Base-by-base conservation (phyloP, 2,113 vertebrate species). In the Mirza zaza region DNA sequence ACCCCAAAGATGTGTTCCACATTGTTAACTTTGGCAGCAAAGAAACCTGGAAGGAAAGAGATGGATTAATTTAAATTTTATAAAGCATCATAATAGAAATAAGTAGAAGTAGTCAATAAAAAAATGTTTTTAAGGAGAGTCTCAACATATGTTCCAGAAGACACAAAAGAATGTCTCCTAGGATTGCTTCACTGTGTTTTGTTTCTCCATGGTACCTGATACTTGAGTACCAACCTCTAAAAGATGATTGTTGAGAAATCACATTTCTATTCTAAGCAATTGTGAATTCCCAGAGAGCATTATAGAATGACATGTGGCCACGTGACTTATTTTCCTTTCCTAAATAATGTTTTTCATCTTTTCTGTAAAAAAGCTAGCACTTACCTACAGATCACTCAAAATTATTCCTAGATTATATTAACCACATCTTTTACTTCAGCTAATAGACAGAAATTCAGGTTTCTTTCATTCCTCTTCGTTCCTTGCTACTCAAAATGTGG, bases 391-490 rank as follows among this genome's bases (percentile, higher is more conserved):
- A 85, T 59, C 55, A 50, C 50, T 93, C 55, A 91, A 75, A 89
- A 81, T 67, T 7, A 85, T 55, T 48, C 50, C 52, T 79, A 83
- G 90, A 48, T 87, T 39, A 68, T 59, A 67, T 52, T 87, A 92
- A 45, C 6, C 18, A 65, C 57, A 81, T 42, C 21, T 83, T 90
- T 94, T 71, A 92, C 34, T 95, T 93, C 6, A 34, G 71, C 87
- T 86, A 87, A 89, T 79, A 82, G 67, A 77, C 18, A 32, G 59
- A 88, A 59, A 27, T 83, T 71, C 57, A 81, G 34, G 5, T 83
- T 93, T 29, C n/a, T 94, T 90, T 95, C 27, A 52, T 90, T 84
- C 23, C n/a, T 42, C 39, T 80, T 92, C 11, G 55, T 79, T 92
- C 25, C 57, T 76, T 71, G 59, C 13, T 75, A 6, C 21, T 92